Evolutionary conservation across 1,140 invertebrate genomes (phyloP).

Genomic region (Rhizoglyphus robini): DNA sequence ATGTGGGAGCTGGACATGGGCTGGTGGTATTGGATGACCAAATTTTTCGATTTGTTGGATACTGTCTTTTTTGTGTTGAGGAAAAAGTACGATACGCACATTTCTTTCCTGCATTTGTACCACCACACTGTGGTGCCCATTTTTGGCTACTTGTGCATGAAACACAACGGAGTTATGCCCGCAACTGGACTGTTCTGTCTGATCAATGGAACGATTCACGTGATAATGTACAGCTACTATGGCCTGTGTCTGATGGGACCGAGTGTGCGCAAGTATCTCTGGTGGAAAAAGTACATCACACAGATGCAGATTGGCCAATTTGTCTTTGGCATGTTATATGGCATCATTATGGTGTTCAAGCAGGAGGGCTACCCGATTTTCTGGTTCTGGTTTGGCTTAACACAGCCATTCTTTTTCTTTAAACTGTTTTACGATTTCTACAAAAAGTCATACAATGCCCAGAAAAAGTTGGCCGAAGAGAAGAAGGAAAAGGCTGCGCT

Average conservation of each 20-base stretch:
- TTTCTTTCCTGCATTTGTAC: slow-evolving; percentile 29
- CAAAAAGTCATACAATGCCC: slow-evolving; percentile 18
- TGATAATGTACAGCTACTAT: slow-evolving; percentile 43
- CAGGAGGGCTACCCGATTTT: slow-evolving; percentile 15
- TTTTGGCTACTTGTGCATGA: slow-evolving; percentile 19
- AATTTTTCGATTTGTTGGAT: slow-evolving; percentile 35
- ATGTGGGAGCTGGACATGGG: slow-evolving; percentile 33
- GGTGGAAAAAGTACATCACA: slow-evolving; percentile 45
- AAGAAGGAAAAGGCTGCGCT: not conserved
- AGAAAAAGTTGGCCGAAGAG: no score
- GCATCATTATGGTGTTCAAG: not conserved
- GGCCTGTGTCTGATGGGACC: slow-evolving; percentile 41
- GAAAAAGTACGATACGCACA: slow-evolving; percentile 38
- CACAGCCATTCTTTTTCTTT: slow-evolving; percentile 17
- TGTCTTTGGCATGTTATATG: slow-evolving; percentile 9
- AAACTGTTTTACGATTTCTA: slow-evolving; percentile 20
- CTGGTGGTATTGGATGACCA: slow-evolving; percentile 42
- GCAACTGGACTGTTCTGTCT: slow-evolving; percentile 26
- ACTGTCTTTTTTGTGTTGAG: slow-evolving; percentile 38
- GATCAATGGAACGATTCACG: slow-evolving; percentile 72
- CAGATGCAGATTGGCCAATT: slow-evolving; percentile 37
- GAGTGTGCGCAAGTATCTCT: slow-evolving; percentile 37
- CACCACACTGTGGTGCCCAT: slow-evolving; percentile 18
- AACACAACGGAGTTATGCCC: slow-evolving; percentile 10
- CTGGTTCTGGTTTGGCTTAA: slow-evolving; percentile 17